A percentile compares a stretch with the other conserved stretches of the same genome.
Evolutionary conservation across 2,888 invertebrate genomes (phyloP).

Genomic region (Clanis bilineata): DNA sequence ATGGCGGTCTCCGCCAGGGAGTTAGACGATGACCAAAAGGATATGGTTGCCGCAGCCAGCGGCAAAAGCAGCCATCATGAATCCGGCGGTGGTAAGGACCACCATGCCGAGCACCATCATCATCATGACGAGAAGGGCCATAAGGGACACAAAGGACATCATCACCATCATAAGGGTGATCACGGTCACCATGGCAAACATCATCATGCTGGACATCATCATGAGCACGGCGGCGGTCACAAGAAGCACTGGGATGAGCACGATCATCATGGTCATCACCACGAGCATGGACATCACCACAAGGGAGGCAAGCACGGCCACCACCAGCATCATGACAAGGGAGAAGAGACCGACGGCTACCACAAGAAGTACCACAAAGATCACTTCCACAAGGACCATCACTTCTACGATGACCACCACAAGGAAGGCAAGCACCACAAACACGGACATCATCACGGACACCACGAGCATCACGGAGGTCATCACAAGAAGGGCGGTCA

Average conservation of each 20-base stretch:
- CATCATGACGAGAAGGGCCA: constrained; percentile 70
- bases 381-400: constrained; percentile 74
- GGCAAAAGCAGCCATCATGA: constrained; percentile 63
- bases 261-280: constrained; percentile 70
- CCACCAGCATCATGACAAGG: constrained; percentile 72
- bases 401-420: constrained; percentile 76
- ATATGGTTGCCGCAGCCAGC: constrained; percentile 70
- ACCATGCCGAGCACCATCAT: constrained; percentile 70
- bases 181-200: constrained; percentile 72
- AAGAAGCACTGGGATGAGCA: constrained; percentile 73
- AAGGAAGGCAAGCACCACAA: constrained; percentile 76
- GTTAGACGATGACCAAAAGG: constrained; percentile 63
- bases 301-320: constrained; percentile 74
- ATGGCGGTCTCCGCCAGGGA: constrained; percentile 66
- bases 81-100: constrained; percentile 70
- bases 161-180: constrained; percentile 74
- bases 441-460: constrained; percentile 72
- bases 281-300: constrained; percentile 73
- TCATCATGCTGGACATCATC: constrained; percentile 69
- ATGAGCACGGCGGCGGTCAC: constrained; percentile 70
- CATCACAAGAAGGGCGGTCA: constrained; percentile 77
- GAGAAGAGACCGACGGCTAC: constrained; percentile 70
- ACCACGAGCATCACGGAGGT: constrained; percentile 68
- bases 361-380: constrained; percentile 78
- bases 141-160: constrained; percentile 75